Conservation (phyloP, 1,140 invertebrate species). For the Drosophila oshimai region DNA sequence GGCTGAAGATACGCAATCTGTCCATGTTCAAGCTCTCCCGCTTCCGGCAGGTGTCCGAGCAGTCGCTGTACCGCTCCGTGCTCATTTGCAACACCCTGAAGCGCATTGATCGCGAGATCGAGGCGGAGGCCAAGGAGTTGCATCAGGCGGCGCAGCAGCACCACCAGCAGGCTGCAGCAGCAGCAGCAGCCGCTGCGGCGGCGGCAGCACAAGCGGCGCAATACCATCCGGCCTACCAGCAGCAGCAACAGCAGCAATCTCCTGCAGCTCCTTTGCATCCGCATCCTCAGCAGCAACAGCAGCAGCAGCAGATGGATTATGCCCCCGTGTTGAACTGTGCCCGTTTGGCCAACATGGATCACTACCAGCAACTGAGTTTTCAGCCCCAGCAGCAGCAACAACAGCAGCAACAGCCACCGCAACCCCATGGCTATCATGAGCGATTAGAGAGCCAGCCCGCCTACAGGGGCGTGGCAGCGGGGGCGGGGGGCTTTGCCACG, state of each 20-base stretch:
- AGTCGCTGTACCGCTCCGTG: constrained; percentile 94
- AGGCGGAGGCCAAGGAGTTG: constrained; percentile 87
- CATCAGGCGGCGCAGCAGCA: constrained; percentile 81
- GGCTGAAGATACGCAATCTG: constrained; percentile 94
- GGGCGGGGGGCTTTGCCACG: constrained; percentile 13
- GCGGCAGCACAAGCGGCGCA: constrained; percentile 60
- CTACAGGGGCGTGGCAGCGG: constrained; percentile 25
- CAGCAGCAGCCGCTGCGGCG: constrained; percentile 61
- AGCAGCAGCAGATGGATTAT: constrained; percentile 70
- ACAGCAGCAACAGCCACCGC: constrained; percentile 21
- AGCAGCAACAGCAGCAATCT: constrained; percentile 54
- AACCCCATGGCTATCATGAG: constrained; percentile 33
- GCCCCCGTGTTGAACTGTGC: constrained; percentile 73
- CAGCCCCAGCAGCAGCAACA: constrained; percentile 46
- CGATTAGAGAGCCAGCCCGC: constrained; percentile 27
- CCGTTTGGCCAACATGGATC: constrained; percentile 73
- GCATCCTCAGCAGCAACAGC: constrained; percentile 41
- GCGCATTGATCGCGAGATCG: constrained; percentile 95
- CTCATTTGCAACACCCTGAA: constrained; percentile 97
- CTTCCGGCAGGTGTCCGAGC: constrained; percentile 93
- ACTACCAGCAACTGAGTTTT: constrained; percentile 70
- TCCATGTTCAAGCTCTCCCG: constrained; percentile 96
- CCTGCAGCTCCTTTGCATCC: constrained; percentile 46
- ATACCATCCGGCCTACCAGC: constrained; percentile 68
- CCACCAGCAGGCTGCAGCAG: constrained; percentile 59